Evolutionary conservation across 1,140 invertebrate genomes (phyloP).

Genomic region (Lordiphosa mommai): DNA sequence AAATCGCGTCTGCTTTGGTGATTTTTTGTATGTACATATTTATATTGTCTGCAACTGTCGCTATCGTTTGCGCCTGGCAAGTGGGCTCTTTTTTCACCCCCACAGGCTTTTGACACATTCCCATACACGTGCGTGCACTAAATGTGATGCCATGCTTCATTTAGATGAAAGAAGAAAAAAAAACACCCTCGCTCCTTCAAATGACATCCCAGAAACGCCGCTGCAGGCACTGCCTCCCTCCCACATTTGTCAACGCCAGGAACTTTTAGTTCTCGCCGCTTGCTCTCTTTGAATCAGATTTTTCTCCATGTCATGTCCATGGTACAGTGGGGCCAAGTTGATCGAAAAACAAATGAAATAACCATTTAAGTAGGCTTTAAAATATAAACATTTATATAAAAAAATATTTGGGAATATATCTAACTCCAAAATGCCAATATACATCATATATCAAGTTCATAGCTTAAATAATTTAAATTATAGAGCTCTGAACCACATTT

Average conservation of each 20-base stretch:
- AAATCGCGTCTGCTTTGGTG: slow-evolving; percentile 46
- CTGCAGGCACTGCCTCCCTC: background rate
- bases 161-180: slow-evolving; percentile 4
- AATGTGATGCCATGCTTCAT: slow-evolving; percentile 31
- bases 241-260: slow-evolving; percentile 1
- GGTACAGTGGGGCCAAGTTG: background rate
- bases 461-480: no score
- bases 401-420: no score
- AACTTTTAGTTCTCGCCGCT: background rate
- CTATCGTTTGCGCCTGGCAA: slow-evolving; percentile 21
- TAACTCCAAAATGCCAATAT: no score
- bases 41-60: slow-evolving; percentile 12
- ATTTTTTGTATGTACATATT: slow-evolving; percentile 14
- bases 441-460: no score
- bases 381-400: background rate
- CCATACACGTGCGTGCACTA: slow-evolving; percentile 34
- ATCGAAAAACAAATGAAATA: no score
- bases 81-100: slow-evolving; percentile 13
- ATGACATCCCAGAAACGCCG: background rate
- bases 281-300: background rate
- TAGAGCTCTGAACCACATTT: no score
- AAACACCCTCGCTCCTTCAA: background rate
- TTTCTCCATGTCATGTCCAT: slow-evolving; percentile 6
- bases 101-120: slow-evolving; percentile 39
- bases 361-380: no score